Conservation (phyloP, 37 sponge, comb jelly and placozoan genomes). For the Aphrocallistes beatrix region DNA sequence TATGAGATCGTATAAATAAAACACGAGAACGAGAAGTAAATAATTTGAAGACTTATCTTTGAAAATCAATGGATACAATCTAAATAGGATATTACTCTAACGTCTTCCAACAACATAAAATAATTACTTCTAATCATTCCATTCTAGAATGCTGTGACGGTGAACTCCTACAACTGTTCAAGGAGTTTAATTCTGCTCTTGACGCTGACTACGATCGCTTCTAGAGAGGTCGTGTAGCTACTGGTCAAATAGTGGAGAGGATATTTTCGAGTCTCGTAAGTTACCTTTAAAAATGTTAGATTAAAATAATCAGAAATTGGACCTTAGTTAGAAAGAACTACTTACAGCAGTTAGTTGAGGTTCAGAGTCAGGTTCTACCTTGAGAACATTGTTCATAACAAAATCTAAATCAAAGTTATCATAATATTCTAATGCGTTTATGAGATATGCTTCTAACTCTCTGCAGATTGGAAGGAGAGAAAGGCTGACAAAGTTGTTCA, state of each 20-base stretch:
- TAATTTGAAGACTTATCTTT: too few species aligned
- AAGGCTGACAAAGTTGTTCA: neutral
- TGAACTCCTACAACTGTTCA: neutral
- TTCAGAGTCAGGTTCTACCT: neutral
- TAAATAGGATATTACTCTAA: too few species aligned
- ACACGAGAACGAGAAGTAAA: too few species aligned
- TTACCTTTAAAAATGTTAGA: neutral
- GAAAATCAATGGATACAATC: too few species aligned
- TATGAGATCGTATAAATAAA: too few species aligned
- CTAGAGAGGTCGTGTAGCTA: neutral
- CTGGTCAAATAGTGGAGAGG: neutral
- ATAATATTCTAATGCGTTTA: neutral
- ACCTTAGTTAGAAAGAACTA: neutral
- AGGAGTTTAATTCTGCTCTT: neutral
- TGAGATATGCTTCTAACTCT: neutral
- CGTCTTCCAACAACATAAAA: too few species aligned
- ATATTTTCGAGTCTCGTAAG: neutral
- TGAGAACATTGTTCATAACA: neutral
- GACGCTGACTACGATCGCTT: neutral
- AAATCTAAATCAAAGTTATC: neutral
- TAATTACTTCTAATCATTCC: too few species aligned
- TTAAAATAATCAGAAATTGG: neutral
- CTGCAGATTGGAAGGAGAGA: neutral
- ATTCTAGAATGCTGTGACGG: too few species aligned
- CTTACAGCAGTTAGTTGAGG: neutral